Base-by-base conservation (phyloP, 2,113 vertebrate species). In the Taurulus bubalis region DNA sequence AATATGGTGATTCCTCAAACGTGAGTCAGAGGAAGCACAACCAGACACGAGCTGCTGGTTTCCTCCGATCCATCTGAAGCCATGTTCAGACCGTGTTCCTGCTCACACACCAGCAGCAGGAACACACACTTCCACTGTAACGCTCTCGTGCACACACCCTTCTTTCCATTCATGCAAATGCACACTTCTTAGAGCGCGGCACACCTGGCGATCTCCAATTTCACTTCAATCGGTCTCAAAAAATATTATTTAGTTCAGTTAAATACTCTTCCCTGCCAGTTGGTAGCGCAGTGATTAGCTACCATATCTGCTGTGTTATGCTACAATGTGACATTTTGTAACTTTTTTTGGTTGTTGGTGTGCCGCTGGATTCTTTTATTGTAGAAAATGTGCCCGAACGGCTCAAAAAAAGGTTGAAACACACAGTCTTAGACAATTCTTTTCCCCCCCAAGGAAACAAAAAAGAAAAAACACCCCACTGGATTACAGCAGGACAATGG, bases 401-500 rank as follows among this genome's bases (percentile, higher is more conserved):
- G n/a, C n/a, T n/a, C n/a, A n/a, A n/a, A n/a, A n/a, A n/a, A n/a
- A n/a, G n/a, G n/a, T n/a, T n/a, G n/a, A n/a, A n/a, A n/a, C n/a
- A n/a, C n/a, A n/a, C n/a, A n/a, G n/a, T n/a, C n/a, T n/a, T 83
- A 78, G 75, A 71, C 72, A 47, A 3, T 24, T 58, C 12, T 58
- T 58, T 9, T 30, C 30, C 30, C 30, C 30, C 30, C 30, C 30
- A 80, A 75, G 34, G 30, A 83, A 85, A 63, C 28, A 75, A 72
- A 82, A 74, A 55, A 71, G 78, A 62, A 36, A 77, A 72, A 80
- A 74, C 59, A 71, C 73, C 71, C 82, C 80, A 77, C 80, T 82
- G 87, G 90, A 93, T 93, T 91, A 90, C 83, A 91, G 81, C 55
- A 16, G 91, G 91, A 94, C 92, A 94, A 93, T 91, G 82, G 90